Evolutionary conservation across 1,140 invertebrate genomes (phyloP).

Genomic region (Drosophila repletoides): DNA sequence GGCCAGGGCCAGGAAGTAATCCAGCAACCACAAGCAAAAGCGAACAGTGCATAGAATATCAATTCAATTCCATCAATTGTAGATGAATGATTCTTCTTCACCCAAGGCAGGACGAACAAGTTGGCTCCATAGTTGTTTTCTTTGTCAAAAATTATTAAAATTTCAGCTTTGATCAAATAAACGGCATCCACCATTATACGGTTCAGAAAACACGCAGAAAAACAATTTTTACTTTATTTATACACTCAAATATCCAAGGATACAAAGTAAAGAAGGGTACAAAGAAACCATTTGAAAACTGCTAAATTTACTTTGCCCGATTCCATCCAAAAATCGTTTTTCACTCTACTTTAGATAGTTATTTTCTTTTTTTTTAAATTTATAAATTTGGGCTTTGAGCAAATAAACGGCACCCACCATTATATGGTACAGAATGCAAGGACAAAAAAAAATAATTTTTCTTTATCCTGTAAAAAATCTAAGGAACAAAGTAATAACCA

Average conservation of each 20-base stretch:
- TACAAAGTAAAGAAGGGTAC: too few species aligned
- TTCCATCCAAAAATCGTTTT: too few species aligned
- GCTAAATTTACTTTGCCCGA: too few species aligned
- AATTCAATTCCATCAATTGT: background rate
- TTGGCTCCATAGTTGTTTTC: background rate
- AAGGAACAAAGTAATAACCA: too few species aligned
- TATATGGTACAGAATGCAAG: background rate
- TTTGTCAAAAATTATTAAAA: conserved; percentile 12
- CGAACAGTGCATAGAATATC: background rate
- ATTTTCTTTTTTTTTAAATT: conserved; percentile 17
- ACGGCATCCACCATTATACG: background rate
- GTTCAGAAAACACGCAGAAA: background rate
- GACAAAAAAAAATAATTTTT: too few species aligned
- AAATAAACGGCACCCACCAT: conserved; percentile 3
- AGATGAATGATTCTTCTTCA: too few species aligned
- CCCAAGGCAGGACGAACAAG: background rate
- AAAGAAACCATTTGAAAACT: too few species aligned
- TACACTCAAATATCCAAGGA: too few species aligned
- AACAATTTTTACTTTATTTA: too few species aligned
- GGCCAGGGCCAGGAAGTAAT: background rate
- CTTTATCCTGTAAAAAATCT: too few species aligned
- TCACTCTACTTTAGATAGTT: too few species aligned
- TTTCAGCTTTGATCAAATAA: conserved; percentile 10
- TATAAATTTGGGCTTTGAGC: conserved; percentile 5
- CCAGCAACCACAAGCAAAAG: background rate